Percentiles rank a stretch among this genome's conserved stretches.
Evolutionary conservation across 2,888 invertebrate genomes (phyloP).

Genomic region (Drosophila antonietae): DNA sequence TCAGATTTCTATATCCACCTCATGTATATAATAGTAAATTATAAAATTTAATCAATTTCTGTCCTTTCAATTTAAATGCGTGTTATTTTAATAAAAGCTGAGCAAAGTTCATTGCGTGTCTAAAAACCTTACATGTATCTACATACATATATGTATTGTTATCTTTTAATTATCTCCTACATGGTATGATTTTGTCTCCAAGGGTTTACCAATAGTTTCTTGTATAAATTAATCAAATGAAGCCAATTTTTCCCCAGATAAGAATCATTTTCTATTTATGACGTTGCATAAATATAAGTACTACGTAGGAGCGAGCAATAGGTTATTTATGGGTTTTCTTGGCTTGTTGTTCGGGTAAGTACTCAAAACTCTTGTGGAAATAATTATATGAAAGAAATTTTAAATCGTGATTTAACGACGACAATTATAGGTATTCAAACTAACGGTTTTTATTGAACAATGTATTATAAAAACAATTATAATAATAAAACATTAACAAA

Average conservation of each 20-base stretch:
- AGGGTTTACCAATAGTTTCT: conserved; percentile 1
- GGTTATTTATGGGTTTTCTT: neutral
- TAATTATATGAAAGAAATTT: neutral
- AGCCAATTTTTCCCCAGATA: neutral
- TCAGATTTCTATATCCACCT: neutral
- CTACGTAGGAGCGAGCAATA: neutral
- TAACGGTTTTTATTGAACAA: neutral
- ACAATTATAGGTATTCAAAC: neutral
- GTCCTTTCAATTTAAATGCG: conserved; percentile 5
- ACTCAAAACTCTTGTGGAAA: conserved; percentile 2
- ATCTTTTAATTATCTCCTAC: conserved; percentile 34
- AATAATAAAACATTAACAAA: too few species aligned
- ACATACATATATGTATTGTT: conserved; percentile 2
- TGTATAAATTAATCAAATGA: conserved; percentile 19
- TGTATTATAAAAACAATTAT: neutral
- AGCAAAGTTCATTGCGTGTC: conserved; percentile 14
- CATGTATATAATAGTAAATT: neutral
- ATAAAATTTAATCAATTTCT: neutral
- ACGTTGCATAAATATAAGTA: conserved; percentile 14
- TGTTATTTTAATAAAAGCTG: conserved; percentile 5
- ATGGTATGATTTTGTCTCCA: neutral
- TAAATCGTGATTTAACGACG: neutral
- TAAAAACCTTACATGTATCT: conserved; percentile 5
- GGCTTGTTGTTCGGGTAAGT: neutral
- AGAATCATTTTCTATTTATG: conserved; percentile 13